Conservation (phyloP, 2,797 vertebrate species). For the Cygnus olor region DNA sequence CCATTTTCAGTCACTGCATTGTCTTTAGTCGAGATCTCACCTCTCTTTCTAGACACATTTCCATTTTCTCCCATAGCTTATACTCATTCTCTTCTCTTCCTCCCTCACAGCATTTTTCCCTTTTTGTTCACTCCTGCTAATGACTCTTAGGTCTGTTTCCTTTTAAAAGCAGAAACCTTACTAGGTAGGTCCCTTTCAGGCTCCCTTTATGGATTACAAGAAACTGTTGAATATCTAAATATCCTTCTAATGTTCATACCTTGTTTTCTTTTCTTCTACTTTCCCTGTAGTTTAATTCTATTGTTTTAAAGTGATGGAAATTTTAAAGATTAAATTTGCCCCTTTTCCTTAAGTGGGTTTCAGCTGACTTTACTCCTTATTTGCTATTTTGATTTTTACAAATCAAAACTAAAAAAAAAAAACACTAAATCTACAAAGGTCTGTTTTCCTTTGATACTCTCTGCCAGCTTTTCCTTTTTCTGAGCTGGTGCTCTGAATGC, state of each 20-base stretch:
- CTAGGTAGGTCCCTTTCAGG: not conserved
- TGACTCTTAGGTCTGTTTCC: not conserved
- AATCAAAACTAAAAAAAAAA: not conserved
- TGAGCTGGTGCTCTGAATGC: not conserved
- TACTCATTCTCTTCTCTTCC: fast-evolving
- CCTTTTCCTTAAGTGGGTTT: not conserved
- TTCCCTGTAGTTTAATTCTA: not conserved
- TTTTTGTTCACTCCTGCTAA: not conserved
- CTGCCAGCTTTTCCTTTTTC: not conserved
- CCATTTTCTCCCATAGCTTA: not conserved
- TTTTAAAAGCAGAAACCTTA: not conserved
- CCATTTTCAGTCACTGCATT: not conserved
- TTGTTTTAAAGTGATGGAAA: not conserved
- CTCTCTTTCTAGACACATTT: too few species aligned
- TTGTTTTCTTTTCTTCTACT: fast-evolving
- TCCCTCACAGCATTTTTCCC: not conserved
- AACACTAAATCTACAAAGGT: not conserved
- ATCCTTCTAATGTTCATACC: not conserved
- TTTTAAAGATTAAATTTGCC: not conserved
- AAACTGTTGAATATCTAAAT: not conserved
- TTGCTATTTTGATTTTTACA: not conserved
- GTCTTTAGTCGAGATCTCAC: not conserved
- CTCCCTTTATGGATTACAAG: not conserved
- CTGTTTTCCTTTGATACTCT: not conserved
- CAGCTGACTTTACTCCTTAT: not conserved